Conservation (phyloP, 2,888 invertebrate species). For the Xiphydria camelus region DNA sequence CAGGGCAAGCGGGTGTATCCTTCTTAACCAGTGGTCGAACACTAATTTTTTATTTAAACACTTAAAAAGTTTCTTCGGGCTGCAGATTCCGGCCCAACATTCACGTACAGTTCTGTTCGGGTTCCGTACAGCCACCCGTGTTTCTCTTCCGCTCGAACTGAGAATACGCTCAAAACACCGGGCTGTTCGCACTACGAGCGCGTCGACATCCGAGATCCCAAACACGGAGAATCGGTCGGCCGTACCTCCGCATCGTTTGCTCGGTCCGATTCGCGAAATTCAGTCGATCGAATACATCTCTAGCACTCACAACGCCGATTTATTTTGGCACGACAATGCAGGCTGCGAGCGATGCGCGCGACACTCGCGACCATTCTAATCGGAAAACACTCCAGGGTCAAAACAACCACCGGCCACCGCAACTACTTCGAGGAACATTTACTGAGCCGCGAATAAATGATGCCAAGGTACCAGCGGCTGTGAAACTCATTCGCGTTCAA, state of each 20-base stretch:
- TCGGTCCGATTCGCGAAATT: constrained; percentile 2
- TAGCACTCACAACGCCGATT: constrained; percentile 14
- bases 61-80: too few species aligned
- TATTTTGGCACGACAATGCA: constrained; percentile 33
- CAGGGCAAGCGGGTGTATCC: constrained; percentile 29
- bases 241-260: constrained; percentile 29
- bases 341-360: constrained; percentile 35
- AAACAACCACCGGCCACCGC: constrained; percentile 8
- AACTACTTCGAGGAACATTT: neutral
- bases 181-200: constrained; percentile 24
- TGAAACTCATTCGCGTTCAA: too few species aligned
- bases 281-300: constrained; percentile 10
- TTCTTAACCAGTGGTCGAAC: too few species aligned
- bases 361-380: constrained; percentile 37
- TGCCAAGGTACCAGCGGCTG: too few species aligned
- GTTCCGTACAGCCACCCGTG: constrained; percentile 6
- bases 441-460: too few species aligned
- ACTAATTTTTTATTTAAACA: too few species aligned
- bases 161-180: constrained; percentile 21
- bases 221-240: constrained; percentile 22
- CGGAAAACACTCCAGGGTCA: constrained; percentile 23
- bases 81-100: too few species aligned
- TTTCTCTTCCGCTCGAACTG: neutral
- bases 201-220: constrained; percentile 27
- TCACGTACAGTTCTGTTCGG: too few species aligned